phyloP scores from a whole-genome alignment of 2,888 invertebrate genomes.

The Holacanthella duospinosa region DNA sequence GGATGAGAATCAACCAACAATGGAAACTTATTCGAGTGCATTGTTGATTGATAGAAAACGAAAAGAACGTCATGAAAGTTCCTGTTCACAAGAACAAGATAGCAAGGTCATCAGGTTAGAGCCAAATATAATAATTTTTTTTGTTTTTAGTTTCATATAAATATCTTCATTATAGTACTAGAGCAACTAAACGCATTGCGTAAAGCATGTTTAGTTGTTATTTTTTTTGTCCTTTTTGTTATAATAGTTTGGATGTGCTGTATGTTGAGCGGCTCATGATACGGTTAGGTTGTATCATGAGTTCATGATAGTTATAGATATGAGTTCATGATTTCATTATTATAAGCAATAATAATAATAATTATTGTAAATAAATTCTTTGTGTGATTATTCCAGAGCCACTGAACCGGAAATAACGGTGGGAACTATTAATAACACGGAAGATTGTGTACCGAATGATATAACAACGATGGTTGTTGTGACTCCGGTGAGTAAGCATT shows the following conservation, averaged over 20 bases:
- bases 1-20: background rate
- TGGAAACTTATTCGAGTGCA: background rate
- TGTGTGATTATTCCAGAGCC: background rate
- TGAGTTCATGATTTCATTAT: background rate
- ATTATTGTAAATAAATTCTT: background rate
- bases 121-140: no score
- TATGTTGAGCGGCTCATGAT: no score
- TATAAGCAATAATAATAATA: background rate
- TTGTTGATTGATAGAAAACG: constrained; percentile 44
- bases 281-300: no score
- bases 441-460: background rate
- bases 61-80: constrained; percentile 54
- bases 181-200: no score
- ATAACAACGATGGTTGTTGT: no score
- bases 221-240: no score
- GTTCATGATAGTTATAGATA: no score
- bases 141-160: no score
- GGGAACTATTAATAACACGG: background rate
- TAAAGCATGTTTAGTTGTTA: no score
- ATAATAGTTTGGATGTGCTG: no score
- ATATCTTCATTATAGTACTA: no score
- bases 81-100: constrained; percentile 47
- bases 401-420: background rate
- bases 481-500: no score
- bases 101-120: constrained; percentile 45